Base-by-base conservation (phyloP, 2,888 invertebrate species). In the Apoda limacodes region DNA sequence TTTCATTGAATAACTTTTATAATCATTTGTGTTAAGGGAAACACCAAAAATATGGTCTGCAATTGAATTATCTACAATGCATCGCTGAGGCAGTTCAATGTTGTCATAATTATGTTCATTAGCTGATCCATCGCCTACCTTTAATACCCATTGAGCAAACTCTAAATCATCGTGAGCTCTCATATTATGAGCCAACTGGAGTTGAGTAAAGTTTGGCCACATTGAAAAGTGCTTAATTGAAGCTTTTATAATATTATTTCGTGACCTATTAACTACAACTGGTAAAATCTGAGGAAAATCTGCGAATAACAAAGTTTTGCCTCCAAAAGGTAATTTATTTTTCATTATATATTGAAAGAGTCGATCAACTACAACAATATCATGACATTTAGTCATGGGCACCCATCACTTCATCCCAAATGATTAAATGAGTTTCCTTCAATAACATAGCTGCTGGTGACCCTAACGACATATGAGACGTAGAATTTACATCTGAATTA, bases 1-100 rank as follows among this genome's bases (percentile, higher is more conserved):
- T 40, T 38, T 32, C 34, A 38, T 39, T 39, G 32, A 39, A 42
- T 42, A 43, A 39, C 34, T 43, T 43, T 43, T 40, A 38, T 40
- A 38, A 38, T 43, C 37, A 42, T 39, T 39, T 27, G 37, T 40
- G 35, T 40, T 34, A 25, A 40, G n/a, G n/a, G n/a, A n/a, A n/a
- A n/a, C n/a, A n/a, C n/a, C n/a, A n/a, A n/a, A n/a, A n/a, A n/a
- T n/a, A 32, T 36, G 38, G 34, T 28, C 34, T 39, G 40, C 39
- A 36, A 38, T 41, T 33, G 34, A 37, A 40, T 40, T 35, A 34
- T 37, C 37, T 27, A 39, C 36, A 41, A 41, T 36, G 38, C 41
- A 41, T 35, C 36, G 40, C 23, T 11, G 36, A 40, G 37, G 37
- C 37, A 37, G 40, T 37, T 37, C 35, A 40, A 40, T 28, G 23